Conservation (phyloP, 1,140 invertebrate species). For the Lordiphosa collinella region DNA sequence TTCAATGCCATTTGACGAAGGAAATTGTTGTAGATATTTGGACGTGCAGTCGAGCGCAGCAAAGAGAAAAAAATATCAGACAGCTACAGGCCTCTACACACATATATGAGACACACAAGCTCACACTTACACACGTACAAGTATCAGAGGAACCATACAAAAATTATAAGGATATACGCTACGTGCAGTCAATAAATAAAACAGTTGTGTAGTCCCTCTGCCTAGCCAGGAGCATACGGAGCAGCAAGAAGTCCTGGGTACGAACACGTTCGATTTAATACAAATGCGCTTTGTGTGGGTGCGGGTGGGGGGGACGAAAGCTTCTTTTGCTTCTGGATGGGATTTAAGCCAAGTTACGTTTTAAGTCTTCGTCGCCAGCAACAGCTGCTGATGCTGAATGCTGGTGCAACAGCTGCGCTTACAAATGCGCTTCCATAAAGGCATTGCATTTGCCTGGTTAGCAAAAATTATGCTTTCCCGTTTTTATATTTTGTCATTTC, state of each 20-base stretch:
- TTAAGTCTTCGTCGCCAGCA: slow-evolving; percentile 61
- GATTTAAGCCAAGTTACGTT: slow-evolving; percentile 63
- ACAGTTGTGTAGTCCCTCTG: slow-evolving; percentile 56
- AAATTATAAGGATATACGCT: slow-evolving; percentile 74
- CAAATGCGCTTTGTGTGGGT: slow-evolving; percentile 58
- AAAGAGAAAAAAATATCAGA: slow-evolving; percentile 25
- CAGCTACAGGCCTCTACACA: slow-evolving; percentile 31
- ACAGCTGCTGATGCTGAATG: slow-evolving; percentile 52
- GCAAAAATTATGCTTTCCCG: neutral
- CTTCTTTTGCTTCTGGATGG: slow-evolving; percentile 21
- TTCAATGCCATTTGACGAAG: slow-evolving; percentile 54
- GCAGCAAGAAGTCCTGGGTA: slow-evolving; percentile 21
- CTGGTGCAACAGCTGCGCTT: slow-evolving; percentile 54
- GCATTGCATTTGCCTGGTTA: slow-evolving; percentile 53
- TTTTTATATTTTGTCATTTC: no score
- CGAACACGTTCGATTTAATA: slow-evolving; percentile 74
- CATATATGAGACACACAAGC: slow-evolving; percentile 53
- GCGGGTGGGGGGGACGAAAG: slow-evolving; percentile 3
- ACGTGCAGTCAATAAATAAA: slow-evolving; percentile 76
- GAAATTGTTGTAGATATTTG: slow-evolving; percentile 71
- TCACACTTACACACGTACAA: slow-evolving; percentile 6
- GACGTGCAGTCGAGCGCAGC: slow-evolving; percentile 61
- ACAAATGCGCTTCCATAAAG: slow-evolving; percentile 54
- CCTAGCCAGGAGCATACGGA: slow-evolving; percentile 2
- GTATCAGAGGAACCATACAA: slow-evolving; percentile 45